Conservation (phyloP, 2,888 invertebrate genomes). For the Plemyria rubiginata region DNA sequence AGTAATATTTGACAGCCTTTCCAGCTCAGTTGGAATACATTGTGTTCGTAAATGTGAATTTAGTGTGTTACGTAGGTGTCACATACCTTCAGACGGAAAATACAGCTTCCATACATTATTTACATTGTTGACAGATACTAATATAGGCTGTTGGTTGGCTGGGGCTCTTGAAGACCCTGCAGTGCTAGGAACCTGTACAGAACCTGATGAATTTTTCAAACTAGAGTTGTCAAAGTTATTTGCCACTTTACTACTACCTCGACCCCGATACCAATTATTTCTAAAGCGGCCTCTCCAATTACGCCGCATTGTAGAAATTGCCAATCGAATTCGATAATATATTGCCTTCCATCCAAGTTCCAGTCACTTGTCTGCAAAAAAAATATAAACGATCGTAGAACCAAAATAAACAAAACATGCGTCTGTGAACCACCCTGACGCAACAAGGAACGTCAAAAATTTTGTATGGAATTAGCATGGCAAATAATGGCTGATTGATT, state of each 20-base stretch:
- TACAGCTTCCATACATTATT: conserved; percentile 92
- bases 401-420: too few relatives aligned
- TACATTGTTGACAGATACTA: conserved; percentile 57
- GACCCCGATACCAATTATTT: conserved; percentile 63
- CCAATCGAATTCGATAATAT: too few relatives aligned
- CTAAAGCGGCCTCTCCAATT: conserved; percentile 73
- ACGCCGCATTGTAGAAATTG: conserved; percentile 61
- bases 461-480: too few relatives aligned
- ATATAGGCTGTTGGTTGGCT: conserved; percentile 69
- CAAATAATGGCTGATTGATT: too few relatives aligned
- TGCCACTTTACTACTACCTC: conserved; percentile 45
- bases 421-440: too few relatives aligned
- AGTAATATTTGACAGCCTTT: too few relatives aligned
- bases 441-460: too few relatives aligned
- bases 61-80: neutral
- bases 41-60: neutral
- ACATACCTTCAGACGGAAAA: conserved; percentile 89
- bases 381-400: too few relatives aligned
- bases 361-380: too few relatives aligned
- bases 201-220: conserved; percentile 58
- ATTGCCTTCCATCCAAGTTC: too few relatives aligned
- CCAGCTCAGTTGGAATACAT: too few relatives aligned
- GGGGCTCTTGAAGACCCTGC: conserved; percentile 69
- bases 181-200: conserved; percentile 51
- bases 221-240: conserved; percentile 56